Conservation (phyloP, 2,797 vertebrate genomes). For the Staurois parvus region DNA sequence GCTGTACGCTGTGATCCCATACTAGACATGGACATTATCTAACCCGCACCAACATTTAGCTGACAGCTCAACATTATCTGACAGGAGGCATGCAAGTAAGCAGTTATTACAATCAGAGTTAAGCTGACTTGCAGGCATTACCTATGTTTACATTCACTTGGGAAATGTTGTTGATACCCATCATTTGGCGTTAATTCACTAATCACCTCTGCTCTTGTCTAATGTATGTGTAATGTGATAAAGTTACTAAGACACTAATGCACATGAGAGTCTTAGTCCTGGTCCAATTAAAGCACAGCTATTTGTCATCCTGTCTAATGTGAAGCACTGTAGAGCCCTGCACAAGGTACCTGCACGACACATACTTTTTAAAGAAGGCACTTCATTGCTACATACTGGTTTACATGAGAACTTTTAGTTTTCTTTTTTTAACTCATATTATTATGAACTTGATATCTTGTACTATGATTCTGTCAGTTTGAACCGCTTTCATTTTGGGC, state of each 20-base stretch:
- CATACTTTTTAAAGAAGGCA: too few species aligned
- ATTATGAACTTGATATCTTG: too few species aligned
- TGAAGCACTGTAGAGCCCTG: background rate
- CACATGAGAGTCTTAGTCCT: background rate
- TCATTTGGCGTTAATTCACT: constrained; percentile 14
- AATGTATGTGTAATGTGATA: background rate
- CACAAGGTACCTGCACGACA: background rate
- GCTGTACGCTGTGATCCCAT: background rate
- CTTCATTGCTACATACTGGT: too few species aligned
- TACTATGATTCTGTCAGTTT: too few species aligned
- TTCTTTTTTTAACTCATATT: too few species aligned
- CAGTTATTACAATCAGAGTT: background rate
- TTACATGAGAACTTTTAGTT: too few species aligned
- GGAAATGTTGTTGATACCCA: constrained; percentile 8
- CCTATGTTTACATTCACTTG: background rate
- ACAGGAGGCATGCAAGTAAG: background rate
- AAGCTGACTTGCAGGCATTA: background rate
- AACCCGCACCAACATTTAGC: background rate
- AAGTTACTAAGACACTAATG: constrained; percentile 1
- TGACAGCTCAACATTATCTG: background rate
- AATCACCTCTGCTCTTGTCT: constrained; percentile 13
- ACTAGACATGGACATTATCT: background rate
- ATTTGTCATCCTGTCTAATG: constrained; percentile 19
- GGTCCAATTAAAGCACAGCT: background rate
- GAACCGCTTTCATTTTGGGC: too few species aligned